Conservation (phyloP, 2,888 invertebrate species). For the Leptura quadrifasciata region DNA sequence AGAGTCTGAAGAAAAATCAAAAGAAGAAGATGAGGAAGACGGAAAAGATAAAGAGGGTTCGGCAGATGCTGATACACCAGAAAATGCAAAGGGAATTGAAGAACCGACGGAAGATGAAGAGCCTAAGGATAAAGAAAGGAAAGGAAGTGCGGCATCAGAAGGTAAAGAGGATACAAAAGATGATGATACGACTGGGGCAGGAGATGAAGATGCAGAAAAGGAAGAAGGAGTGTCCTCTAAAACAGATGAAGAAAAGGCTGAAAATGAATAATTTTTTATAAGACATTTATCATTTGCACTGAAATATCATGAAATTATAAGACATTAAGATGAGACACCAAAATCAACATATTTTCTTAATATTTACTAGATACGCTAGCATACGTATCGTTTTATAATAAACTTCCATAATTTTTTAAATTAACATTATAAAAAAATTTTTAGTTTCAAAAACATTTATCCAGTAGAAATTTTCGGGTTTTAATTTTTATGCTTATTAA, state of each 20-base stretch:
- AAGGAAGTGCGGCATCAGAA: neutral
- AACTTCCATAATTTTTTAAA: neutral
- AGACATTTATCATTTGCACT: constrained; percentile 36
- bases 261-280: constrained; percentile 34
- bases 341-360: constrained; percentile 38
- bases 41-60: constrained; percentile 64
- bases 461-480: neutral
- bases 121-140: neutral
- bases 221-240: neutral
- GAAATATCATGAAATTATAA: constrained; percentile 32
- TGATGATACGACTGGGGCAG: neutral
- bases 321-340: constrained; percentile 35
- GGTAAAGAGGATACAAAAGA: neutral
- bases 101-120: constrained; percentile 11
- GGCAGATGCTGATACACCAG: constrained; percentile 45
- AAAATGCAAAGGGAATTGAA: neutral
- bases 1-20: constrained; percentile 65
- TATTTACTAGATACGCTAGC: constrained; percentile 5
- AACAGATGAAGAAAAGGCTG: constrained; percentile 35
- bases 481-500: neutral
- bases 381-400: neutral
- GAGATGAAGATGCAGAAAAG: neutral
- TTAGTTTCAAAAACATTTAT: too few relatives aligned
- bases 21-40: constrained; percentile 67
- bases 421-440: neutral